phyloP scores from a whole-genome alignment of 2,113 vertebrate genomes.

The Motacilla tschutschensis region DNA sequence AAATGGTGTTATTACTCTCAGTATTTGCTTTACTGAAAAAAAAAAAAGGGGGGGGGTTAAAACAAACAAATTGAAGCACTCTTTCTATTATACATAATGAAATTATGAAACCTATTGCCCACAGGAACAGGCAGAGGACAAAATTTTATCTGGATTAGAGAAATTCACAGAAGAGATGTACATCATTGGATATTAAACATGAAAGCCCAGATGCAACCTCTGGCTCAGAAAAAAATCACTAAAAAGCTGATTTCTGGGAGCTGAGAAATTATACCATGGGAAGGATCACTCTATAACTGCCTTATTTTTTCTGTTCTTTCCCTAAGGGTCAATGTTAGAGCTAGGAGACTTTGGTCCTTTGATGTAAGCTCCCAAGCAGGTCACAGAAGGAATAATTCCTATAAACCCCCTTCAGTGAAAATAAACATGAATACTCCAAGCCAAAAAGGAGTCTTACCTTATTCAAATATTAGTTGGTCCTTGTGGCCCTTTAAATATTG shows the following conservation, averaged over 20 bases:
- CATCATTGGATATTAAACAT: constrained; percentile 43
- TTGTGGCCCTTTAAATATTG: background rate
- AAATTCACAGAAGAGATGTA: constrained; percentile 20
- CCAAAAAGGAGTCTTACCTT: background rate
- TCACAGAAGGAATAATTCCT: constrained; percentile 26
- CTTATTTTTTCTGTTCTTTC: constrained; percentile 26
- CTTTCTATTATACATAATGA: background rate
- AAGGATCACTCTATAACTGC: constrained; percentile 23
- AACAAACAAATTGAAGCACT: background rate
- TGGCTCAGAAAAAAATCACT: constrained; percentile 15
- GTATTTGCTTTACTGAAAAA: background rate
- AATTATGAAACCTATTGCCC: background rate
- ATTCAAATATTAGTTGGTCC: background rate
- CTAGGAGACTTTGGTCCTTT: constrained; percentile 41
- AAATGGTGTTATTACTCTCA: background rate
- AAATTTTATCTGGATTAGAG: constrained; percentile 28
- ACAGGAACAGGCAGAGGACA: background rate
- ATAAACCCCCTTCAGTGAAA: background rate
- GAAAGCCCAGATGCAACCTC: constrained; percentile 34
- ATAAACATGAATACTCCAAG: constrained; percentile 9
- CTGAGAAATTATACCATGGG: constrained; percentile 39
- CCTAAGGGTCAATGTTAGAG: constrained; percentile 36
- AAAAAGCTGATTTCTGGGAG: constrained; percentile 34
- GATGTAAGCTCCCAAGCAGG: constrained; percentile 36
- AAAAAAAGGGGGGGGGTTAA: background rate